Base-by-base conservation (phyloP, 2,797 vertebrate genomes). In the Myotis findleyi region DNA sequence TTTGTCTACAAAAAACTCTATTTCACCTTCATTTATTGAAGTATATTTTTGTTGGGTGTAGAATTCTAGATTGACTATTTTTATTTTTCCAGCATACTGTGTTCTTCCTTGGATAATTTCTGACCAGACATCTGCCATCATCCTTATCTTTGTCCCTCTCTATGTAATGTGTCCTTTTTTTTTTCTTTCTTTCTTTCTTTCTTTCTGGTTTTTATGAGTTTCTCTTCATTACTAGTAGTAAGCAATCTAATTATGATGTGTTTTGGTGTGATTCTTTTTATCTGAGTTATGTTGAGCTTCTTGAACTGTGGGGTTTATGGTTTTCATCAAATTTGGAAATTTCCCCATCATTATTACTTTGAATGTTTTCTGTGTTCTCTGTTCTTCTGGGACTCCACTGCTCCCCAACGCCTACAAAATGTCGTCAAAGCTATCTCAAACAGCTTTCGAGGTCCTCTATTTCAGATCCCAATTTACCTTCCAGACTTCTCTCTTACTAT, bases 71-170 rank as follows among this genome's bases (percentile, higher is more conserved):
- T 10, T 41, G 62, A 33, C 79, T 11, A 30, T 25, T 30, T 75
- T 86, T 14, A 6, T 41, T 71, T 88, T 80, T 84, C 30, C 16
- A 84, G 38, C 64, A 33, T 53, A 4, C 3, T 53, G 14, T 72
- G 25, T 66, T 89, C 44, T 83, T 44, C 57, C 30, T 89, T 86
- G 30, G 81, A 87, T 77, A 77, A 73, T 53, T 71, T 91, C 76
- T 49, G 30, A 86, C 27, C 17, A 88, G 44, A 44, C 27, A 92
- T 33, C 69, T 59, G 25, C 18, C 62, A 30, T 69, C 30, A 33
- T 69, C 87, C 82, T 92, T 69, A 62, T 27, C 53, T 87, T 68
- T 44, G n/a, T 44, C 77, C 27, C 21, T 79, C 38, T 53, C 57
- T 71, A 20, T 25, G 17, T 12, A 9, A 27, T 3, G 14, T 36